Base-by-base conservation (phyloP, 2,797 vertebrate species). In the Hafferia zeledoni region DNA sequence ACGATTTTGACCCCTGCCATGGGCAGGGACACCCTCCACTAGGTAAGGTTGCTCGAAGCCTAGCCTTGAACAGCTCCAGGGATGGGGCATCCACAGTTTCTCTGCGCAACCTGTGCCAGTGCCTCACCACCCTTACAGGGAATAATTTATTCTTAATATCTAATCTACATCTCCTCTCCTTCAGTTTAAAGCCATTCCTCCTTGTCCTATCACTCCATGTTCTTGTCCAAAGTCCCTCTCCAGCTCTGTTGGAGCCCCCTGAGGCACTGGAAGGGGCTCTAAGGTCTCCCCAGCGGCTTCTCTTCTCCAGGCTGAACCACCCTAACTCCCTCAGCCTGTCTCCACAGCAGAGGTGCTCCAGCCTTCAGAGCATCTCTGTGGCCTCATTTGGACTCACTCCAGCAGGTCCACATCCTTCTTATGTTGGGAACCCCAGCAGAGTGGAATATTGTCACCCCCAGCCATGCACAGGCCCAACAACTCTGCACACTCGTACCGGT, bases 401-500 rank as follows among this genome's bases (percentile, higher is more conserved):
- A 28, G 63, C 7, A 35, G 23, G 5, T 46, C 39, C 72, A 16
- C 0, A 9, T 25, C 30, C 64, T 27, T n/a, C 68, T 37, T 6
- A 17, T 19, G 8, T 3, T 18, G 55, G 16, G 64, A 46, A 22
- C 25, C 35, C 11, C 59, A 49, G 31, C 33, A n/a, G 33, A 15
- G 47, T 2, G 22, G 24, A 41, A 27, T 47, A 31, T 18, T 9
- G 23, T 5, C 57, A 43, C 7, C 6, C 27, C 13, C 6, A 9
- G 6, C 33, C 81, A 49, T 8, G 10, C 50, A 76, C 49, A 37
- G n/a, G 49, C 47, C 27, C 71, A 47, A 30, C 19, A 75, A 12
- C 67, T 24, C 65, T 31, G 79, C 46, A 41, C 2, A 5, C 39
- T 55, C 98, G 84, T 98, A 99, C 99, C 92, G 99, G 99, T 96